phyloP scores from a whole-genome alignment of 2,888 invertebrate species.

The Apodemia duryi region DNA sequence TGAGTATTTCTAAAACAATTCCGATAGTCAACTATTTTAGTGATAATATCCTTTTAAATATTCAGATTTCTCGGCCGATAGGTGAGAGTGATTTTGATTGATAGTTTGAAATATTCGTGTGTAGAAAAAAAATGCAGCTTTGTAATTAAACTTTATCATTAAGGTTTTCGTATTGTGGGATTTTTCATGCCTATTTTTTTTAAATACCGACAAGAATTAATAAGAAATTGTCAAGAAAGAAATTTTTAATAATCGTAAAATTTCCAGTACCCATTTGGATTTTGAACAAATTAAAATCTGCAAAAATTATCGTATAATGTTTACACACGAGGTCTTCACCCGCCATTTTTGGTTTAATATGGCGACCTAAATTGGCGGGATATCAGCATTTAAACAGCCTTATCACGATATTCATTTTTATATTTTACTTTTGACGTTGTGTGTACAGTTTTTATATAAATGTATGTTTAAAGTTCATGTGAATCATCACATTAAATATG shows the following conservation, averaged over 20 bases:
- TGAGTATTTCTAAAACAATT: neutral
- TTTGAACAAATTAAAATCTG: too few species aligned
- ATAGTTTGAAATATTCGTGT: neutral
- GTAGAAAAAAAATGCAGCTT: neutral
- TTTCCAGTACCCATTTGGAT: too few species aligned
- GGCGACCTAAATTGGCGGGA: neutral
- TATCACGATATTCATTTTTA: conserved; percentile 18
- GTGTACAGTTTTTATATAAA: conserved; percentile 36
- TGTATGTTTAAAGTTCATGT: conserved; percentile 34
- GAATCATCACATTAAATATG: conserved; percentile 48
- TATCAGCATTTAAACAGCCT: conserved; percentile 13
- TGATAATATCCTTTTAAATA: neutral
- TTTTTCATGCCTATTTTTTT: too few species aligned
- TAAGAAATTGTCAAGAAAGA: too few species aligned
- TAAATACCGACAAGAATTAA: too few species aligned
- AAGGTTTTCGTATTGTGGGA: neutral
- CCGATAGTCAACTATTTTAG: neutral
- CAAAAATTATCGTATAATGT: too few species aligned
- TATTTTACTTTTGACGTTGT: conserved; percentile 24
- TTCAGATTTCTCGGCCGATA: neutral
- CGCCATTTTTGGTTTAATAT: neutral
- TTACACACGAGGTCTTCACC: too few species aligned
- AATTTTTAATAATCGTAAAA: too few species aligned
- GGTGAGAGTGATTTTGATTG: neutral
- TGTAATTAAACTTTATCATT: neutral